Evolutionary conservation across 2,113 vertebrate genomes (phyloP), one percentile per base, ranked within the genome.

Genomic region (Cebus imitator): DNA sequence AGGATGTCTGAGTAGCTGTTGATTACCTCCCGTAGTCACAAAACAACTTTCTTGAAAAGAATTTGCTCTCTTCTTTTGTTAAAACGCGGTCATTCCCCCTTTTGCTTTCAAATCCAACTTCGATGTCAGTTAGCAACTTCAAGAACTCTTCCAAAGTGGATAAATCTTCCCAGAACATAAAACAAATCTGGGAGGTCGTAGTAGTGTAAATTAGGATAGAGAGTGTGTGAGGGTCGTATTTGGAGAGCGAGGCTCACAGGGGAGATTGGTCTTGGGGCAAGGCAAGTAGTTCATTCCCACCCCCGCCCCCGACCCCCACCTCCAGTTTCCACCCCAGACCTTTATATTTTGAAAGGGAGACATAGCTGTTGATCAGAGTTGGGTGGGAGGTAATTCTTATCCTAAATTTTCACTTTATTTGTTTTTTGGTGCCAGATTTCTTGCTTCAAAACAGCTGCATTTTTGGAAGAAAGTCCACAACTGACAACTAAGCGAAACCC

Each of bases 371-470:
- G 83, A 90, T 37, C 30, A 84, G 76, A 76, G n/a, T 73, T 78
- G 57, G 57, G 91, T 81, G 78, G 88, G 73, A 96, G 50, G 50
- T 45, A 23, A 79, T 93, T 50, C 32, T 92, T 30, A 20, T 17
- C 21, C 48, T 82, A 90, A 32, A 14, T 91, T 70, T 79, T 75
- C 40, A 55, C 25, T 70, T 70, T 27, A 73, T 70, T 55, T 70
- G 27, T 30, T 50, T 79, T 66, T 93, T 66, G 5, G 25, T 37
- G 40, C 79, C 93, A 95, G 75, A 81, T 73, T 45, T 95, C 68
- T 91, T 91, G 40, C 55, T 96, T 97, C 82, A 88, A 83, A 97
- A 93, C 89, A 96, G 93, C 91, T 97, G 93, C 93, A 61, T 80
- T 76, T 87, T 85, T 78, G 88, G 57, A 94, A 88, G 50, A 93